A percentile compares a stretch with the other conserved stretches of the same genome.
phyloP scores from a whole-genome alignment of 2,113 vertebrate species.

The Junco hyemalis region DNA sequence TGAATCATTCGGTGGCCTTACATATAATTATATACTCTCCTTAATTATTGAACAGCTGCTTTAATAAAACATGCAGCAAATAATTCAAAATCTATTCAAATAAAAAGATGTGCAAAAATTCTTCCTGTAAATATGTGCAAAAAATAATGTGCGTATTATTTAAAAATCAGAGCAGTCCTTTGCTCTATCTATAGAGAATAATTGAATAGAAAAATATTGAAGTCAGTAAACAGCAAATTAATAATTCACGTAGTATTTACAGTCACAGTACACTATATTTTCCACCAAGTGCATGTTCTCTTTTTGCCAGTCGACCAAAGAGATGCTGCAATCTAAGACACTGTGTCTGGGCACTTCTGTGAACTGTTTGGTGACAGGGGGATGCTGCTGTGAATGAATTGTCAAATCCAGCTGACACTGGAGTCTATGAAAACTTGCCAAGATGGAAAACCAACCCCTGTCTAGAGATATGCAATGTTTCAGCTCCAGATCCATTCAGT shows the following conservation, averaged over 20 bases:
- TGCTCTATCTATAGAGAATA: constrained; percentile 35
- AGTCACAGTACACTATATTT: not conserved
- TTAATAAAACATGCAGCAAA: constrained; percentile 62
- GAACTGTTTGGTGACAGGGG: not conserved
- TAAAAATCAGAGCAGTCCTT: constrained; percentile 30
- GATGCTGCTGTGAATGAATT: not conserved
- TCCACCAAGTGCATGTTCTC: not conserved
- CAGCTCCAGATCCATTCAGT: not conserved
- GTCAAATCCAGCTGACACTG: not conserved
- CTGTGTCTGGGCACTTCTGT: not conserved
- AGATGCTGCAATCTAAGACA: not conserved
- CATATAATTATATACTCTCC: constrained; percentile 31
- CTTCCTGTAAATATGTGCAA: constrained; percentile 42
- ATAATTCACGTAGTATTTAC: constrained; percentile 47
- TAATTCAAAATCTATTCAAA: constrained; percentile 52
- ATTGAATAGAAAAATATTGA: constrained; percentile 52
- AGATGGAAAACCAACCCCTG: not conserved
- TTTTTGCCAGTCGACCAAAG: rapidly evolving
- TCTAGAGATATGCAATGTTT: not conserved
- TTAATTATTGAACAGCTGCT: constrained; percentile 58
- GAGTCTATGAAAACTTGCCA: not conserved
- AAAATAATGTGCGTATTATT: constrained; percentile 46
- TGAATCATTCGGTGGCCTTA: not conserved
- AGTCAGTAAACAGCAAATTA: constrained; percentile 48
- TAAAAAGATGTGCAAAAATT: constrained; percentile 25